Conservation (phyloP, 1,140 invertebrate genomes). For the Papilio glaucus region DNA sequence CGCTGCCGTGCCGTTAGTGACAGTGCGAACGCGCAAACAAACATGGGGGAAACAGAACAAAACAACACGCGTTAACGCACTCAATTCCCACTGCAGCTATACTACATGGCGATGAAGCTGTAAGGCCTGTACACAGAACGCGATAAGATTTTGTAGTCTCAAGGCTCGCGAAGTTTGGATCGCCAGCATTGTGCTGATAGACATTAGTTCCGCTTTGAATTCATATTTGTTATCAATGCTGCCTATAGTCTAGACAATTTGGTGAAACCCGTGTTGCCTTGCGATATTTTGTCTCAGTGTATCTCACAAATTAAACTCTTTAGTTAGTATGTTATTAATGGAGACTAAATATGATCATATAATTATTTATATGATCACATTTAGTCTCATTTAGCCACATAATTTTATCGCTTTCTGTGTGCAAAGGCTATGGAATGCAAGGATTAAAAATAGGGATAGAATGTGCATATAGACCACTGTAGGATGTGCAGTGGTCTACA, state of each 20-base stretch:
- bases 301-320: too few relatives aligned
- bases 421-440: not conserved
- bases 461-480: too few relatives aligned
- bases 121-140: not conserved
- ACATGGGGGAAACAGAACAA: slow-evolving; percentile 76
- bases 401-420: slow-evolving; percentile 8
- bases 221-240: not conserved
- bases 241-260: not conserved
- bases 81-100: slow-evolving; percentile 49
- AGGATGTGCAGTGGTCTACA: too few relatives aligned
- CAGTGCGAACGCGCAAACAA: slow-evolving; percentile 74
- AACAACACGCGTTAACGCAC: slow-evolving; percentile 79
- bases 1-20: slow-evolving; percentile 80
- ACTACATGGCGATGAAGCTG: slow-evolving; percentile 27
- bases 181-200: not conserved
- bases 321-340: too few relatives aligned
- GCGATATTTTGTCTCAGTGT: too few relatives aligned
- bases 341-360: too few relatives aligned
- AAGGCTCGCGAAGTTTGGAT: not conserved
- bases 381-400: not conserved
- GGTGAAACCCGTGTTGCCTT: too few relatives aligned
- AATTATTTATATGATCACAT: too few relatives aligned
- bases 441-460: too few relatives aligned
- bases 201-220: not conserved
- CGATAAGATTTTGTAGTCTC: not conserved